phyloP scores from a whole-genome alignment of 2,797 vertebrate genomes.

The Anguilla marmorata region DNA sequence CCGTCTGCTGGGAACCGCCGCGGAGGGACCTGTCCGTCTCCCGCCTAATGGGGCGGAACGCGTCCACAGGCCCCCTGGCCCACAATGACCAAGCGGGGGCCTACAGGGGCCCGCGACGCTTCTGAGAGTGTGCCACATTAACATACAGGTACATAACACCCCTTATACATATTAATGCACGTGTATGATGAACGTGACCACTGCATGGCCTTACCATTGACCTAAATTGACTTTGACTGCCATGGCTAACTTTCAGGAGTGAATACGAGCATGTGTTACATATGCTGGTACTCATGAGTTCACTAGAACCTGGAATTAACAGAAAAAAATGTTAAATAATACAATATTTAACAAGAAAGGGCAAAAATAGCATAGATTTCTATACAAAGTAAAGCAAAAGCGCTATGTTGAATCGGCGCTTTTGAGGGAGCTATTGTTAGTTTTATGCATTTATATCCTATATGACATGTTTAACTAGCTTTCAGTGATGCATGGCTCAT shows the following conservation, averaged over 20 bases:
- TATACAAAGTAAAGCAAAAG: background rate
- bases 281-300: background rate
- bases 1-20: slow-evolving; percentile 62
- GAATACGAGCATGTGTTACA: background rate
- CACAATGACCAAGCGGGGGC: slow-evolving; percentile 46
- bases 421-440: background rate
- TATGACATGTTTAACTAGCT: background rate
- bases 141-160: slow-evolving; percentile 44
- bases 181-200: slow-evolving; percentile 50
- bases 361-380: background rate
- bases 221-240: background rate
- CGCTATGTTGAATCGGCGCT: background rate
- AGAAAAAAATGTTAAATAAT: background rate
- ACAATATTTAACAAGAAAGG: background rate
- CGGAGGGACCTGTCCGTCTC: slow-evolving; percentile 62
- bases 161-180: slow-evolving; percentile 58
- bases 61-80: slow-evolving; percentile 58
- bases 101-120: slow-evolving; percentile 44
- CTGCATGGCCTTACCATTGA: background rate
- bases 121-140: slow-evolving; percentile 49
- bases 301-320: background rate
- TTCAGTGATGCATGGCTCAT: background rate
- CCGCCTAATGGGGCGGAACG: slow-evolving; percentile 64
- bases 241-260: background rate
- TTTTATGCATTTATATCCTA: background rate